Evolutionary conservation across 1,140 invertebrate genomes (phyloP).

Genomic region (Sycophaga agraensis): DNA sequence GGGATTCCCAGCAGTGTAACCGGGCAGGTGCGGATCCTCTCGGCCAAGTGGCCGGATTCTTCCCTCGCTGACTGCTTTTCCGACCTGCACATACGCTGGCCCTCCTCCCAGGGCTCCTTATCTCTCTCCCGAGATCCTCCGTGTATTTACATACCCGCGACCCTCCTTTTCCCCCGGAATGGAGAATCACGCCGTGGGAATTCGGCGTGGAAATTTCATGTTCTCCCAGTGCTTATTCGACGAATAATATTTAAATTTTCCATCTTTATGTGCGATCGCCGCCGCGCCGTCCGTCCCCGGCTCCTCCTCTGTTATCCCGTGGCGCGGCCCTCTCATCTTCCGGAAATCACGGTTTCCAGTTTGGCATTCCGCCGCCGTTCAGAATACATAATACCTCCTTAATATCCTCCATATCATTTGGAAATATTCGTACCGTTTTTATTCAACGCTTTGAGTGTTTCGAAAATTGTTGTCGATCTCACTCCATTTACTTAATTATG

Average conservation of each 20-base stretch:
- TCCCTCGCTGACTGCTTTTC: not conserved
- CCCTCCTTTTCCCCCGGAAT: not conserved
- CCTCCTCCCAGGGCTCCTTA: too few relatives aligned
- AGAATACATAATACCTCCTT: too few relatives aligned
- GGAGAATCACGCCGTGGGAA: not conserved
- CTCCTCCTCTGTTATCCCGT: too few relatives aligned
- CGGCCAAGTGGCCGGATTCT: not conserved
- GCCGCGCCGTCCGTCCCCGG: not conserved
- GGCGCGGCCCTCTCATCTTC: not conserved
- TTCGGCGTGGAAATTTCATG: slow-evolving; percentile 14
- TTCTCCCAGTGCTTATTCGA: slow-evolving; percentile 11
- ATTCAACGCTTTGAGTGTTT: too few relatives aligned
- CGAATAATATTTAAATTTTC: slow-evolving; percentile 28
- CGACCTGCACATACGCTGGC: not conserved
- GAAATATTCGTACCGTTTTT: too few relatives aligned
- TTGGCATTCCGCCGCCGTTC: too few relatives aligned
- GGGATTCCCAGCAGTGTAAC: too few relatives aligned
- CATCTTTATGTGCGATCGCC: slow-evolving; percentile 20
- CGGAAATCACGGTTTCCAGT: slow-evolving; percentile 12
- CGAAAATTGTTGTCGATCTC: too few relatives aligned
- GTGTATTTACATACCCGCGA: slow-evolving; percentile 22
- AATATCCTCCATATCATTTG: too few relatives aligned
- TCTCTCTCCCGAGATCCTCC: not conserved
- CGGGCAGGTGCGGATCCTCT: too few relatives aligned
- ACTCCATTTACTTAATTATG: too few relatives aligned